These are phyloP conservation scores for Drosophila elegans DNA, from an alignment of 1,140 invertebrate species.

Conservation along the genomic window DNA sequence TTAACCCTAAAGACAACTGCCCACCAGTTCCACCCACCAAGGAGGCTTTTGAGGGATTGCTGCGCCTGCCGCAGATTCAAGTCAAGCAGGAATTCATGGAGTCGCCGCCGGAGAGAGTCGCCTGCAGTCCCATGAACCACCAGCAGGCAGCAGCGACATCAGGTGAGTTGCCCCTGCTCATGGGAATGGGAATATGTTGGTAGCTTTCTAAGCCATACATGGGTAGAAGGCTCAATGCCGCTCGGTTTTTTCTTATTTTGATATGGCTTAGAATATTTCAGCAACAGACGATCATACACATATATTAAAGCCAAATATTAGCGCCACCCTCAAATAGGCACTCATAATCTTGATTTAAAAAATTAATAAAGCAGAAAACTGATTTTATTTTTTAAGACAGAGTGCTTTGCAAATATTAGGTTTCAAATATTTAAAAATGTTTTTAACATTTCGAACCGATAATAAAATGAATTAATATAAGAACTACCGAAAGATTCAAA, in stretches of 20 bases:
- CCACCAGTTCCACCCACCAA: slow-evolving; percentile 54
- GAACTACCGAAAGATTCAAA: too few relatives aligned
- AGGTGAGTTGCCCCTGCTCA: slow-evolving; percentile 14
- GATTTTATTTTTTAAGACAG: too few relatives aligned
- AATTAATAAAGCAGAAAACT: too few relatives aligned
- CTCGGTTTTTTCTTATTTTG: too few relatives aligned
- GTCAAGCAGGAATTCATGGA: slow-evolving; percentile 80
- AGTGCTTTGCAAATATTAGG: too few relatives aligned
- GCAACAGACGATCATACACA: too few relatives aligned
- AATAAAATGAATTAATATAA: too few relatives aligned
- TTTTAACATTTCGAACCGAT: too few relatives aligned
- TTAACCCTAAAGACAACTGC: slow-evolving; percentile 70
- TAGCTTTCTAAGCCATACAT: not conserved
- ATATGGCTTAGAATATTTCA: not conserved
- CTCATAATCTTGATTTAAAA: too few relatives aligned
- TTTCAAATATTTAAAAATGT: too few relatives aligned
- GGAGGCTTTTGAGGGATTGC: slow-evolving; percentile 37
- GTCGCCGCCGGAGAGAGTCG: slow-evolving; percentile 31
- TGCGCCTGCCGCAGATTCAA: slow-evolving; percentile 71
- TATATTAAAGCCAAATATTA: too few relatives aligned
- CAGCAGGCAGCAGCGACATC: slow-evolving; percentile 21
- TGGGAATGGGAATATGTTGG: not conserved
- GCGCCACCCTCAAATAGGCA: too few relatives aligned
- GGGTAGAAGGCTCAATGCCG: not conserved
- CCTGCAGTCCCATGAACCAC: slow-evolving; percentile 23